Conservation (phyloP, 2,797 vertebrate species). For the Lithobates sylvaticus region DNA sequence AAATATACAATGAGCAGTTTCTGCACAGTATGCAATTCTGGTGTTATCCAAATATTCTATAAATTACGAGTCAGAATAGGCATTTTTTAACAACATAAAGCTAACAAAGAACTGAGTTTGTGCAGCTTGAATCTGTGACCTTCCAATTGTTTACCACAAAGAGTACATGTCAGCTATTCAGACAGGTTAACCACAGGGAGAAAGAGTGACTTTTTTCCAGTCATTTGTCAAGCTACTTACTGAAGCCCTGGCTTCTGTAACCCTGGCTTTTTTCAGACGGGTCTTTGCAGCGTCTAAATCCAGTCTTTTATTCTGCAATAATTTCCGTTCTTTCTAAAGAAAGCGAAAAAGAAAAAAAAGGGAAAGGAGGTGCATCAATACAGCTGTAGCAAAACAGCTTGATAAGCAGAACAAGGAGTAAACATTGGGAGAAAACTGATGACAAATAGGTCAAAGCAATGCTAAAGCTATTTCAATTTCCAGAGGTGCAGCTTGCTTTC, state of each 20-base stretch:
- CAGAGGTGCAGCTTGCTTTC: background rate
- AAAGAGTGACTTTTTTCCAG: conserved; percentile 18
- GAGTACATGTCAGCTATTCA: conserved; percentile 48
- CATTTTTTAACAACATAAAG: background rate
- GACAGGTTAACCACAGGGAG: conserved; percentile 28
- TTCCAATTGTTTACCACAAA: conserved; percentile 56
- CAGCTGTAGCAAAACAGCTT: background rate
- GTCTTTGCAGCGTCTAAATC: conserved; percentile 98
- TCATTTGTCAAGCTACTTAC: conserved; percentile 78
- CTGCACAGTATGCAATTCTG: background rate
- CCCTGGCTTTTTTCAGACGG: conserved; percentile 93
- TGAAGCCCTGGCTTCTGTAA: conserved; percentile 88
- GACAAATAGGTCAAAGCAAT: conserved; percentile 5
- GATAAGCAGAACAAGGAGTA: background rate
- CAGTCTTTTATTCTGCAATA: conserved; percentile 94
- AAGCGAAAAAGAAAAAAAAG: conserved; percentile 17
- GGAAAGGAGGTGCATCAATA: background rate
- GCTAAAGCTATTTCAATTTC: background rate
- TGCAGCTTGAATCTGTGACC: conserved; percentile 16
- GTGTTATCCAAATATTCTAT: background rate
- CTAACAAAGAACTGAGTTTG: background rate
- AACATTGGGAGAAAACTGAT: background rate
- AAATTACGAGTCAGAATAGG: background rate
- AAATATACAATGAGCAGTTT: background rate
- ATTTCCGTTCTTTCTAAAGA: conserved; percentile 94